Conservation (phyloP, 2,888 invertebrate species). For the Tenthredo notha region DNA sequence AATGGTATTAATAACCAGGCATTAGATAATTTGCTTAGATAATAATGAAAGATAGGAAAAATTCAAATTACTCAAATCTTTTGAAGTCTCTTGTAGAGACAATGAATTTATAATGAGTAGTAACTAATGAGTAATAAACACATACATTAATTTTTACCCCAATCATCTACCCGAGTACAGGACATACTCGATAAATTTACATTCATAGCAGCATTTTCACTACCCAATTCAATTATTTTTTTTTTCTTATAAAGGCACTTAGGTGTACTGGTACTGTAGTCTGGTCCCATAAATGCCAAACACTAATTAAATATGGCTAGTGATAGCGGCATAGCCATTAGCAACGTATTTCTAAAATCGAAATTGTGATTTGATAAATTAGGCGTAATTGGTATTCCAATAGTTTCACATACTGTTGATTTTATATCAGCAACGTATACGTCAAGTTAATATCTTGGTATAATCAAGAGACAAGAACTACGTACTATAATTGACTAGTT, state of each 20-base stretch:
- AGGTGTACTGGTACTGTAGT: slow-evolving; percentile 14
- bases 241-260: neutral
- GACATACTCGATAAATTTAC: slow-evolving; percentile 32
- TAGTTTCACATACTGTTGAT: neutral
- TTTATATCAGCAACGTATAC: neutral
- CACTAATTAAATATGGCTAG: slow-evolving; percentile 11
- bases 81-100: slow-evolving; percentile 31
- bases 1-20: neutral
- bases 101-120: slow-evolving; percentile 38
- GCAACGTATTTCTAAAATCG: slow-evolving; percentile 16
- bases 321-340: neutral
- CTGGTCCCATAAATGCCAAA: slow-evolving; percentile 16
- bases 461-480: neutral
- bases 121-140: neutral
- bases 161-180: slow-evolving; percentile 25
- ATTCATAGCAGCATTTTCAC: slow-evolving; percentile 2
- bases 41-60: slow-evolving; percentile 14
- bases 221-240: neutral
- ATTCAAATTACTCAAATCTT: slow-evolving; percentile 24
- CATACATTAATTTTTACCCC: slow-evolving; percentile 4
- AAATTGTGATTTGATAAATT: slow-evolving; percentile 32
- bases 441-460: neutral
- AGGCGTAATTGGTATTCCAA: neutral
- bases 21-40: slow-evolving; percentile 38
- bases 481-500: neutral